Evolutionary conservation across 2,888 invertebrate genomes (phyloP).

Genomic region (Apamea crenata): DNA sequence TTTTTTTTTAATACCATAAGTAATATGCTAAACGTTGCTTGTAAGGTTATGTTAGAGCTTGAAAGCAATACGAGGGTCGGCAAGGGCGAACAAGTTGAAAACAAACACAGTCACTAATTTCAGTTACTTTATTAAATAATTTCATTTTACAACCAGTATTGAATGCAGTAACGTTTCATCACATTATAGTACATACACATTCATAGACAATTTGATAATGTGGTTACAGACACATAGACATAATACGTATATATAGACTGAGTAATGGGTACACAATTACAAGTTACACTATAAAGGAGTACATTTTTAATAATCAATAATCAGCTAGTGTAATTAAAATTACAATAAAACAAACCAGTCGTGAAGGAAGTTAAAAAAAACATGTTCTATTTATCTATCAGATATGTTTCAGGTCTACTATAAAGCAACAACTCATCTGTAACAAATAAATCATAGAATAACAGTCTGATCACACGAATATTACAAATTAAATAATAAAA

Average conservation of each 20-base stretch:
- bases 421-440: conserved; percentile 88
- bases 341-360: conserved; percentile 79
- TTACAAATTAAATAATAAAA: conserved; percentile 90
- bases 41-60: background rate
- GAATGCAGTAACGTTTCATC: conserved; percentile 88
- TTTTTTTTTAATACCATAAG: too few relatives aligned
- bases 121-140: conserved; percentile 90
- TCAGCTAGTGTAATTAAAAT: conserved; percentile 73
- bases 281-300: conserved; percentile 76
- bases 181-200: conserved; percentile 86
- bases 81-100: background rate
- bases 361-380: conserved; percentile 75
- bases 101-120: conserved; percentile 66
- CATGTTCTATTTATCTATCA: conserved; percentile 79
- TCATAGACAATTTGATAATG: conserved; percentile 79
- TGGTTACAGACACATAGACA: conserved; percentile 87
- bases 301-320: conserved; percentile 69
- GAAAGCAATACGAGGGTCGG: background rate
- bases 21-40: too few relatives aligned
- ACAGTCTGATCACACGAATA: conserved; percentile 90
- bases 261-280: conserved; percentile 79
- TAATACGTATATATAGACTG: conserved; percentile 78
- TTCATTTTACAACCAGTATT: conserved; percentile 89
- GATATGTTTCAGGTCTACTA: conserved; percentile 87
- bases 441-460: conserved; percentile 90